phyloP scores from a whole-genome alignment of 2,113 vertebrate genomes.

The Tragulus kanchil region DNA sequence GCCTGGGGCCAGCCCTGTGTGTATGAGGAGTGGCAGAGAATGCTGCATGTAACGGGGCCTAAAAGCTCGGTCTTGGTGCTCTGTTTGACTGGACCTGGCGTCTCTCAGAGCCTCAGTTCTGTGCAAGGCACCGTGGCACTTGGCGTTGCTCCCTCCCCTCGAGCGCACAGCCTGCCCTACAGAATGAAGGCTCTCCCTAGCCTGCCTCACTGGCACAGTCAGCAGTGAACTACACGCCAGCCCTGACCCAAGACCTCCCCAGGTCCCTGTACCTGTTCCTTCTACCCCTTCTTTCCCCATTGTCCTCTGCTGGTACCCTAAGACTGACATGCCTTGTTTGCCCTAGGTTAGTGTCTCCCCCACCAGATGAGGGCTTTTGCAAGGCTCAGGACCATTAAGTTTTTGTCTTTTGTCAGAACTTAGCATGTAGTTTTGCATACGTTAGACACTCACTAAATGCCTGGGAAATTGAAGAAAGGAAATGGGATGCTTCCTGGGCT shows the following conservation, averaged over 20 bases:
- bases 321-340: not conserved
- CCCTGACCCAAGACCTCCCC: not conserved
- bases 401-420: not conserved
- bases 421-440: not conserved
- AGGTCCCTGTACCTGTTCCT: not conserved
- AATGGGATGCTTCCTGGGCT: not conserved
- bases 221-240: not conserved
- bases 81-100: not conserved
- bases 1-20: not conserved
- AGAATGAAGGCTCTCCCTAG: not conserved
- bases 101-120: not conserved
- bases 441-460: not conserved
- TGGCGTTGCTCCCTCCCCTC: not conserved
- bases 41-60: not conserved
- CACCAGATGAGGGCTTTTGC: not conserved
- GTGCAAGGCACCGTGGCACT: not conserved
- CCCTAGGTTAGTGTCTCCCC: not conserved
- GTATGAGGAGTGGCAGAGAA: not conserved
- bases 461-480: slow-evolving; percentile 33
- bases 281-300: not conserved
- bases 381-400: not conserved
- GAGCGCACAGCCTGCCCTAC: not conserved
- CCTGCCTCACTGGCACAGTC: not conserved
- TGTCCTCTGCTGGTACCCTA: not conserved
- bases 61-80: not conserved